A percentile compares a stretch with the other conserved stretches of the same genome.
phyloP scores from a whole-genome alignment of 30 jellyfish, hydroid and myxozoan genomes.

The Rhopilema esculentum region DNA sequence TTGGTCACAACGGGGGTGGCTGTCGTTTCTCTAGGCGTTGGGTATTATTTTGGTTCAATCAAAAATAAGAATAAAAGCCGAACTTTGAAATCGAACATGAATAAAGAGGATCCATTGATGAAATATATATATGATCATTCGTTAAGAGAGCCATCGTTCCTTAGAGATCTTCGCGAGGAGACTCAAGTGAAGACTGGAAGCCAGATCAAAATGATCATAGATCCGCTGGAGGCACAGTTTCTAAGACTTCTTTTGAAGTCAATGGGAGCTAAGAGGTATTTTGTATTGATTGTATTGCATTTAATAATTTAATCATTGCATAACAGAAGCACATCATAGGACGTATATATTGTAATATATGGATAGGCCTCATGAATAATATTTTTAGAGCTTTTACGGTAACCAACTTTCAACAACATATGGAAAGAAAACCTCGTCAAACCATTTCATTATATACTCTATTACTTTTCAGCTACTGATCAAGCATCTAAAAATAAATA shows the following conservation, averaged over 20 bases:
- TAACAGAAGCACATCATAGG: no score
- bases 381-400: no score
- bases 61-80: background rate
- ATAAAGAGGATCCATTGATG: background rate
- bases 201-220: conserved; percentile 30
- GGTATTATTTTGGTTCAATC: background rate
- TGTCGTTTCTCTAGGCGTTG: background rate
- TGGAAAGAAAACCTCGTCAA: no score
- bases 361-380: no score
- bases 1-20: background rate
- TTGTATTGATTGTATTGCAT: no score
- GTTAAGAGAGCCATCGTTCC: conserved; percentile 50
- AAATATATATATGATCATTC: conserved; percentile 25
- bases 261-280: conserved; percentile 47
- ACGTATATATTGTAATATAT: no score
- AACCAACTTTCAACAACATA: no score
- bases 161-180: conserved; percentile 49
- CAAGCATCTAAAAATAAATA: no score
- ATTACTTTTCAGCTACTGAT: no score
- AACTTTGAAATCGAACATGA: background rate
- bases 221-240: conserved; percentile 71
- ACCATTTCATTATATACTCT: no score
- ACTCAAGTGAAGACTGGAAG: conserved; percentile 13
- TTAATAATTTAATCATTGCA: no score
- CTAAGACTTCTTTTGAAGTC: conserved; percentile 55